These are phyloP conservation scores for Helicoverpa zea DNA, from an alignment of 1,140 invertebrate species.

Conservation along the genomic window DNA sequence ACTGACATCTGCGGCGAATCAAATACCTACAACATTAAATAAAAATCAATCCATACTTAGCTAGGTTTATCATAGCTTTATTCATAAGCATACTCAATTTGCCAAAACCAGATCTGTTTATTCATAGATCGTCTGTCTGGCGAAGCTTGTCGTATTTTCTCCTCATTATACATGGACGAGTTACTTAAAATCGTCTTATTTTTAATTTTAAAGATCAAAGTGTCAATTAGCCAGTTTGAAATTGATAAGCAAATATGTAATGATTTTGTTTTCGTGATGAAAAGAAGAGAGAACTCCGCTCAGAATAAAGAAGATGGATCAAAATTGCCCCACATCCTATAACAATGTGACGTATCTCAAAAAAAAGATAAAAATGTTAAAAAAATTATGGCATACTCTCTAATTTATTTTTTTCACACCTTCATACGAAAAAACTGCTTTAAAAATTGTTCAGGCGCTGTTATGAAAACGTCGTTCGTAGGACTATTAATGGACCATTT, in stretches of 20 bases:
- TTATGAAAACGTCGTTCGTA: too few relatives aligned
- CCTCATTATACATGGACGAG: not conserved
- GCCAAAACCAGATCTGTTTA: conserved; percentile 15
- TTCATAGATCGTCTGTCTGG: not conserved
- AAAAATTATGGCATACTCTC: too few relatives aligned
- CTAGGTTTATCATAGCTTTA: not conserved
- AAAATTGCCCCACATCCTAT: too few relatives aligned
- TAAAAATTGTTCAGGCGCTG: too few relatives aligned
- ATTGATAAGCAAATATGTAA: conserved; percentile 11
- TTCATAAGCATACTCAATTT: not conserved
- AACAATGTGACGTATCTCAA: too few relatives aligned
- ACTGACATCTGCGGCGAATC: too few relatives aligned
- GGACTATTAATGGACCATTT: too few relatives aligned
- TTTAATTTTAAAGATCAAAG: conserved; percentile 35
- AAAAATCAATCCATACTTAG: not conserved
- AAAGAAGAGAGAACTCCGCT: not conserved
- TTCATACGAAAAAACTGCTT: too few relatives aligned
- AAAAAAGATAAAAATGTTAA: too few relatives aligned
- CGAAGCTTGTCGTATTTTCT: not conserved
- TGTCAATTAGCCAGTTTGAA: conserved; percentile 22
- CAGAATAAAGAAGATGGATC: too few relatives aligned
- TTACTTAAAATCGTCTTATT: conserved; percentile 13
- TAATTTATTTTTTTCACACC: too few relatives aligned
- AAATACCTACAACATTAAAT: not conserved
- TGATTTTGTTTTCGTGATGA: not conserved